A percentile compares a stretch with the other conserved stretches of the same genome.
Conservation (phyloP, 2,113 vertebrate species). For the Furnarius figulus region DNA sequence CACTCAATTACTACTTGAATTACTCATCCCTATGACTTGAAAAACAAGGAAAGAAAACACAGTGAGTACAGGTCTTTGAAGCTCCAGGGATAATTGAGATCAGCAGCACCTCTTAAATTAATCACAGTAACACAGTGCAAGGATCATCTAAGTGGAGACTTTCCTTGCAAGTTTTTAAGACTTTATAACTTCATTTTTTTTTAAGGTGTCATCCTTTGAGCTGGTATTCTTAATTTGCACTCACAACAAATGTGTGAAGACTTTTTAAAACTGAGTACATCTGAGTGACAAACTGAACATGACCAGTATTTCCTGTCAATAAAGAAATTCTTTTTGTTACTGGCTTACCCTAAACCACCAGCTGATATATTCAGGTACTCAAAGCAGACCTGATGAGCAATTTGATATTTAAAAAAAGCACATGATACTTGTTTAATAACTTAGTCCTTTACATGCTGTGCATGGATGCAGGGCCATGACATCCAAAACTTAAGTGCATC, state of each 20-base stretch:
- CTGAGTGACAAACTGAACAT: background rate
- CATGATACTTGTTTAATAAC: background rate
- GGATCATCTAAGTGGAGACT: background rate
- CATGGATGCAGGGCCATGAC: background rate
- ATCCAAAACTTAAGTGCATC: background rate
- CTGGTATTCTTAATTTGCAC: background rate
- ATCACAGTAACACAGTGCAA: conserved; percentile 15
- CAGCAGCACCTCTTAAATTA: conserved; percentile 44
- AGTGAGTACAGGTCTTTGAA: conserved; percentile 43
- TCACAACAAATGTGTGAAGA: background rate
- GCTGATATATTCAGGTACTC: background rate
- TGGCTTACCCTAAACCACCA: background rate
- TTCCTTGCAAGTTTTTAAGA: background rate
- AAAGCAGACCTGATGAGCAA: background rate
- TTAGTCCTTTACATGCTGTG: background rate
- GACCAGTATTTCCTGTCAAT: background rate
- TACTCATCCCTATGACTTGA: conserved; percentile 45
- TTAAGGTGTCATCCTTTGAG: background rate
- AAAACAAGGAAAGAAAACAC: conserved; percentile 62
- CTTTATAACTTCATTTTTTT: background rate
- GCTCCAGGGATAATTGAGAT: conserved; percentile 51
- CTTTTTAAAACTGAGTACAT: background rate
- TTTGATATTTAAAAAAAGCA: background rate
- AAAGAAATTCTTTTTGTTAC: background rate
- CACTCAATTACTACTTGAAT: conserved; percentile 31